Conservation (phyloP, 2,113 vertebrate genomes). For the Mormyrus iriodes region DNA sequence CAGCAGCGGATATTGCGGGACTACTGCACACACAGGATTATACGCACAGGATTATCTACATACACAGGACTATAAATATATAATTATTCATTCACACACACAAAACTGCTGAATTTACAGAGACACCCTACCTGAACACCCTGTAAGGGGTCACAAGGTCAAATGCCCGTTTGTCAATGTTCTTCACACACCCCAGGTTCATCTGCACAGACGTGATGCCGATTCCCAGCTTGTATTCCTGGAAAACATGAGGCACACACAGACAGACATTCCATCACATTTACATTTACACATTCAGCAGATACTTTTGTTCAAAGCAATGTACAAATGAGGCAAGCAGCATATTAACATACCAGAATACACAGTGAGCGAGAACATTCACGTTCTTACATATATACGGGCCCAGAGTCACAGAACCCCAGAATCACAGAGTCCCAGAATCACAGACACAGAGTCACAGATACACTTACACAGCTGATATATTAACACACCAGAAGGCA, state of each 20-base stretch:
- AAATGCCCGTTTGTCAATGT: constrained; percentile 58
- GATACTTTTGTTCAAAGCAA: not conserved
- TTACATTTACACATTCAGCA: not conserved
- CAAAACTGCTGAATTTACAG: not conserved
- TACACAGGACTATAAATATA: not conserved
- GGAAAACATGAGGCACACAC: not conserved
- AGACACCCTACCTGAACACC: constrained; percentile 62
- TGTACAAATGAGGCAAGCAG: not conserved
- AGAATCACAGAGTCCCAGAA: not conserved
- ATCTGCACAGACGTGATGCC: constrained; percentile 74
- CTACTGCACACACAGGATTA: too few species aligned
- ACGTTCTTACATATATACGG: not conserved
- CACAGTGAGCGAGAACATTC: not conserved
- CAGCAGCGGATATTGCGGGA: not conserved
- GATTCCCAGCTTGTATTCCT: constrained; percentile 64
- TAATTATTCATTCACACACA: not conserved
- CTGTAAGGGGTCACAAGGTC: constrained; percentile 71
- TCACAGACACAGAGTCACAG: not conserved
- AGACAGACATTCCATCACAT: not conserved
- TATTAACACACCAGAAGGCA: not conserved
- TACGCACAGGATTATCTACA: too few species aligned
- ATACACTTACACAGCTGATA: not conserved
- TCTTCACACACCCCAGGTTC: constrained; percentile 67
- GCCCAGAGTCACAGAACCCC: not conserved
- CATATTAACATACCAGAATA: not conserved